A percentile compares a stretch with the other conserved stretches of the same genome.
Conservation (phyloP, 1,140 invertebrate genomes). For the Idris sp. region DNA sequence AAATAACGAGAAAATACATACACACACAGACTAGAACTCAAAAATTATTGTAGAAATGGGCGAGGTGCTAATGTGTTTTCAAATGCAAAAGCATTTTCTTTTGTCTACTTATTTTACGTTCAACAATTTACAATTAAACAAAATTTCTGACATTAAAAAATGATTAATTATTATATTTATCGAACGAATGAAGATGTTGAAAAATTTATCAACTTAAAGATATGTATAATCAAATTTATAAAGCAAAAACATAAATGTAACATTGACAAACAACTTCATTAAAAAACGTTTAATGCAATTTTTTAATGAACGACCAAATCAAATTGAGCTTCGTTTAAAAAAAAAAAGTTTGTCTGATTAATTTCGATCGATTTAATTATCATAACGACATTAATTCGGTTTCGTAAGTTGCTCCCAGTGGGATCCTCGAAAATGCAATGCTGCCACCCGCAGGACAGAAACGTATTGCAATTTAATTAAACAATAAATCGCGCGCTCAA, state of each 20-base stretch:
- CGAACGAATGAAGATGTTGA: no score
- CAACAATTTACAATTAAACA: no score
- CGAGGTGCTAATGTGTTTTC: conserved; percentile 15
- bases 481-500: conserved; percentile 56
- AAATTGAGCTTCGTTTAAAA: neutral
- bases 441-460: conserved; percentile 38
- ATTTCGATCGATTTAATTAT: conserved; percentile 43
- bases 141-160: no score
- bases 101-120: neutral
- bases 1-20: conserved; percentile 34
- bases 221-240: no score
- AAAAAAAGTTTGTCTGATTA: conserved; percentile 2
- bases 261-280: no score
- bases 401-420: conserved; percentile 26
- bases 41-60: conserved; percentile 15
- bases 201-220: no score
- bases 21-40: conserved; percentile 16
- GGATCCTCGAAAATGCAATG: conserved; percentile 28
- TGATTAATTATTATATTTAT: no score
- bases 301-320: neutral
- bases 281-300: no score
- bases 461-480: conserved; percentile 60
- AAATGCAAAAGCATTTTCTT: conserved; percentile 15
- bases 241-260: no score
- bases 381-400: conserved; percentile 47